Percentiles rank a stretch among this genome's conserved stretches.
phyloP scores from a whole-genome alignment of 2,113 vertebrate genomes.

The Heterocephalus glaber region DNA sequence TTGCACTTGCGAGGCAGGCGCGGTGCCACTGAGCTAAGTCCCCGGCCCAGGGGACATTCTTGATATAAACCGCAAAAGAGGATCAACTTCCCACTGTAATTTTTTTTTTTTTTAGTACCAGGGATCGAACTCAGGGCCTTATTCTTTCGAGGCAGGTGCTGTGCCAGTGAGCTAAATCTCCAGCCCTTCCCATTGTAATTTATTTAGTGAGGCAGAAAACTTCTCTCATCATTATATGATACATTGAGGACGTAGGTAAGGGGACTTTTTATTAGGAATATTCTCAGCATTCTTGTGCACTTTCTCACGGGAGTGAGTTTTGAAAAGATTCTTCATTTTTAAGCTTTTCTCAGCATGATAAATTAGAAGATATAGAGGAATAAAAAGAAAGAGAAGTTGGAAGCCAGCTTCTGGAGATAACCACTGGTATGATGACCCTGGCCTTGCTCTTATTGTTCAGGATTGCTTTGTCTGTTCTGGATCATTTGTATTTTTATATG shows the following conservation, averaged over 20 bases:
- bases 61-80: neutral
- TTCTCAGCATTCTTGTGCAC: neutral
- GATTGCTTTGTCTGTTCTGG: neutral
- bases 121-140: no score
- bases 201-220: slow-evolving; percentile 29
- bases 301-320: neutral
- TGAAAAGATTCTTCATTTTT: neutral
- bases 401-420: neutral
- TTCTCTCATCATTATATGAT: neutral
- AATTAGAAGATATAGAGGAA: neutral
- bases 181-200: neutral
- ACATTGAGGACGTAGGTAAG: neutral
- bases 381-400: neutral
- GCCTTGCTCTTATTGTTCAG: neutral
- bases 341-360: neutral
- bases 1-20: no score
- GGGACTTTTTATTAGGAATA: neutral
- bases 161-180: no score
- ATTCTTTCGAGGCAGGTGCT: no score
- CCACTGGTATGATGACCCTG: neutral
- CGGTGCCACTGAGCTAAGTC: no score
- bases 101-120: no score
- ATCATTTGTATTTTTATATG: neutral
- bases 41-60: neutral
- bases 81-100: neutral